Percentiles rank a stretch among this genome's conserved stretches.
These are phyloP conservation scores for Cherax destructor DNA, from an alignment of 1,140 invertebrate species.

Conservation along the genomic window DNA sequence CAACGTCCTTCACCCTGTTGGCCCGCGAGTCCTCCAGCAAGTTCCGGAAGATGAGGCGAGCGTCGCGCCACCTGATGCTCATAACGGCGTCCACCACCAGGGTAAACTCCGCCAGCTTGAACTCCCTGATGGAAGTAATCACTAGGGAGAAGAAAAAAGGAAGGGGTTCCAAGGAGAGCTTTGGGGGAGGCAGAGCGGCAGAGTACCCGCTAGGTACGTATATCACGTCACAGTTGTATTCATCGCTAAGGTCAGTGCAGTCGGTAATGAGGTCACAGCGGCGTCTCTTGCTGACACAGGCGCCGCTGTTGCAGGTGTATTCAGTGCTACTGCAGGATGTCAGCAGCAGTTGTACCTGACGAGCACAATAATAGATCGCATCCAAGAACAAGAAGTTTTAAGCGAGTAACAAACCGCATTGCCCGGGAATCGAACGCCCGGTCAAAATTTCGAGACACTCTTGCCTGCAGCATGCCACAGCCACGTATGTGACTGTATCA, in stretches of 20 bases:
- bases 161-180: not conserved
- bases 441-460: no score
- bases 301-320: constrained; percentile 58
- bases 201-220: not conserved
- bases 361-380: no score
- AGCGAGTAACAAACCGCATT: no score
- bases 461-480: no score
- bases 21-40: not conserved
- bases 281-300: constrained; percentile 33
- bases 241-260: constrained; percentile 52
- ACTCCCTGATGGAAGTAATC: constrained; percentile 32
- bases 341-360: constrained; percentile 73
- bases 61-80: constrained; percentile 16
- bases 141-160: constrained; percentile 7
- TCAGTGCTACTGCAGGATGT: constrained; percentile 40
- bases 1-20: constrained; percentile 33
- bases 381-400: no score
- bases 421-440: no score
- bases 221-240: constrained; percentile 72
- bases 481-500: no score
- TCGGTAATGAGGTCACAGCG: constrained; percentile 56
- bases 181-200: constrained; percentile 13
- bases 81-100: constrained; percentile 16
- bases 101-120: constrained; percentile 14
- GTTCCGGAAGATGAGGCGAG: constrained; percentile 19